phyloP scores from a whole-genome alignment of 2,113 vertebrate genomes.

The Noctilio leporinus region DNA sequence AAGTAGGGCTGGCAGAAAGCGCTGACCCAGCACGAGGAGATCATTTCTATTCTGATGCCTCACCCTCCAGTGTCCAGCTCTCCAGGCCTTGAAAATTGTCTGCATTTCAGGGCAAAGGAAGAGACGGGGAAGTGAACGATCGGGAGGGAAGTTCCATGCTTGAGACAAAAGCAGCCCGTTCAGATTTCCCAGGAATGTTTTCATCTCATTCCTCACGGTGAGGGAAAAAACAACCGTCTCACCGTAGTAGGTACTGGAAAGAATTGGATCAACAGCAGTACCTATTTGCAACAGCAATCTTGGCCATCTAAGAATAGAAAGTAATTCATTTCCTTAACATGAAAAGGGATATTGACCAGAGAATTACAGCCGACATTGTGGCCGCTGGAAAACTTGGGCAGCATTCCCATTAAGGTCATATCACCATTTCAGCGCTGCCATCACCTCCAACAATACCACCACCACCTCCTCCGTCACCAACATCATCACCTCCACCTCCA shows the following conservation, averaged over 20 bases:
- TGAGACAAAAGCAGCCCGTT: not conserved
- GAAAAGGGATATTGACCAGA: not conserved
- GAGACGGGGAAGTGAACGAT: too few species aligned
- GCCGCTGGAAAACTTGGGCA: not conserved
- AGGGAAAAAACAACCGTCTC: not conserved
- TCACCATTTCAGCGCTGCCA: not conserved
- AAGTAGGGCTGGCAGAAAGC: not conserved
- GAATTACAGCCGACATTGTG: not conserved
- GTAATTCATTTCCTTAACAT: not conserved
- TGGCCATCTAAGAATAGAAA: not conserved
- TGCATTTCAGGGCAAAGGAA: not conserved
- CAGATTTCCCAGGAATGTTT: not conserved
- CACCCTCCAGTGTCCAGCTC: not conserved
- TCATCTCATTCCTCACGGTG: not conserved
- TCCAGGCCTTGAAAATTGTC: not conserved
- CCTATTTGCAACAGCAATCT: not conserved
- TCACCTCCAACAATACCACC: not conserved
- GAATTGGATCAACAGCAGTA: not conserved
- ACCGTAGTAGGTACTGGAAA: not conserved
- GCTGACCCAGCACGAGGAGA: conserved; percentile 42
- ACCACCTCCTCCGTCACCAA: too few species aligned
- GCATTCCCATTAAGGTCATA: not conserved
- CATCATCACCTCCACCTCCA: not conserved
- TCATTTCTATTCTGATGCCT: not conserved
- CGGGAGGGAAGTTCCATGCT: not conserved